Percentiles rank a stretch among this genome's conserved stretches.
Evolutionary conservation across 53 echinoderm and acorn worm species (phyloP).

Genomic region (Holothuria leucospilota): DNA sequence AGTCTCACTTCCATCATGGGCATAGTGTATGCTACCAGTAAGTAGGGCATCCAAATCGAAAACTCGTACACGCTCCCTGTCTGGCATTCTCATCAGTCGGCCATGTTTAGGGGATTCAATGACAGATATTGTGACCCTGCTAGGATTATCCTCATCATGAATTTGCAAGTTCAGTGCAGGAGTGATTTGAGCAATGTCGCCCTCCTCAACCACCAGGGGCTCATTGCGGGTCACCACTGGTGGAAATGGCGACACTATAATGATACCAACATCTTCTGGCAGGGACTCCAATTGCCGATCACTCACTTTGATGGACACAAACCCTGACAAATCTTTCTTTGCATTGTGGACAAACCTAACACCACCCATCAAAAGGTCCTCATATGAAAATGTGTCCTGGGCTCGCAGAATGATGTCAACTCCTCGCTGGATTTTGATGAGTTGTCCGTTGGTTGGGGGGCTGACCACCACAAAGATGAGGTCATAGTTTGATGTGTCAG

Average conservation of each 20-base stretch:
- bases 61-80: conserved; percentile 53
- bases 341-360: conserved; percentile 84
- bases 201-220: conserved; percentile 88
- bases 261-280: conserved; percentile 78
- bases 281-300: conserved; percentile 83
- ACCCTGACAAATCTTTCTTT: conserved; percentile 70
- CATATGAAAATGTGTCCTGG: conserved; percentile 79
- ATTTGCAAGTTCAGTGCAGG: conserved; percentile 79
- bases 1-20: conserved; percentile 92
- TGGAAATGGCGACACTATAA: conserved; percentile 78
- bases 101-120: conserved; percentile 92
- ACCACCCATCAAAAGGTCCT: conserved; percentile 76
- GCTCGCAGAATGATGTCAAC: conserved; percentile 66
- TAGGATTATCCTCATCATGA: conserved; percentile 91
- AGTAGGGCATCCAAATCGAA: conserved; percentile 76
- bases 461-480: conserved; percentile 79
- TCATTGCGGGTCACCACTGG: conserved; percentile 91
- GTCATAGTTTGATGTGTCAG: conserved; percentile 78
- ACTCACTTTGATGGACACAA: conserved; percentile 76
- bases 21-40: conserved; percentile 78
- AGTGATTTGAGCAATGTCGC: conserved; percentile 74
- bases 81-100: conserved; percentile 70
- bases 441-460: conserved; percentile 89
- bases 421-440: conserved; percentile 84
- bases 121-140: conserved; percentile 77